Conservation (phyloP, 2,797 vertebrate genomes). For the Ambastaia sidthimunki region DNA sequence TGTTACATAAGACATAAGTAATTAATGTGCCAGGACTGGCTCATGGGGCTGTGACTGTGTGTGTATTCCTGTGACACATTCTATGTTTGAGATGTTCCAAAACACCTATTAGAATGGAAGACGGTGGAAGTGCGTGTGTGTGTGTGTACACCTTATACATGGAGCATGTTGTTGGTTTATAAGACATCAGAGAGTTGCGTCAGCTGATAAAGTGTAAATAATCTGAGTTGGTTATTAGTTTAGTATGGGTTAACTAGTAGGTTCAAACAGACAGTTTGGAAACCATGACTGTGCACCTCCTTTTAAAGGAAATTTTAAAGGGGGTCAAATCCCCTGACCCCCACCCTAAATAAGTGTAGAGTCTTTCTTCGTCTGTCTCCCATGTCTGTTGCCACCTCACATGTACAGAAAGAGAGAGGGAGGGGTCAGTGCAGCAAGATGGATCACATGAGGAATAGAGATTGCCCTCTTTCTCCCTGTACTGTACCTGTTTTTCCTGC, state of each 20-base stretch:
- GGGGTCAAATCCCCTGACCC: slow-evolving; percentile 70
- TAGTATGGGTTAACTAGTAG: not conserved
- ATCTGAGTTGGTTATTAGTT: not conserved
- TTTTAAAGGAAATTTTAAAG: too few species aligned
- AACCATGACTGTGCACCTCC: slow-evolving; percentile 75
- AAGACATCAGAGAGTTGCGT: not conserved
- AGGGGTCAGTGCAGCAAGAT: not conserved
- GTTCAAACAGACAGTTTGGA: slow-evolving; percentile 49
- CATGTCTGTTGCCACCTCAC: slow-evolving; percentile 63
- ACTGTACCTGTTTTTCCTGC: not conserved
- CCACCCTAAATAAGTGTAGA: slow-evolving; percentile 59
- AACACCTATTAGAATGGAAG: not conserved
- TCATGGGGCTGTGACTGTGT: slow-evolving; percentile 8
- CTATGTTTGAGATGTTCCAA: slow-evolving; percentile 4
- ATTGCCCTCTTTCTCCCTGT: slow-evolving; percentile 34
- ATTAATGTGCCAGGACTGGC: not conserved
- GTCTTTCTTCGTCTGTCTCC: slow-evolving; percentile 72
- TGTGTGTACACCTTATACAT: not conserved
- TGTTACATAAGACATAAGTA: not conserved
- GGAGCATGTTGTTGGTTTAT: not conserved
- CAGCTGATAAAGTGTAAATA: not conserved
- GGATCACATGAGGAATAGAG: not conserved
- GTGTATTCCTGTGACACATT: slow-evolving; percentile 4
- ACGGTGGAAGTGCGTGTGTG: not conserved
- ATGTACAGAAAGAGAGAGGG: not conserved